Base-by-base conservation (phyloP, 2,113 vertebrate species). In the Petaurus breviceps region DNA sequence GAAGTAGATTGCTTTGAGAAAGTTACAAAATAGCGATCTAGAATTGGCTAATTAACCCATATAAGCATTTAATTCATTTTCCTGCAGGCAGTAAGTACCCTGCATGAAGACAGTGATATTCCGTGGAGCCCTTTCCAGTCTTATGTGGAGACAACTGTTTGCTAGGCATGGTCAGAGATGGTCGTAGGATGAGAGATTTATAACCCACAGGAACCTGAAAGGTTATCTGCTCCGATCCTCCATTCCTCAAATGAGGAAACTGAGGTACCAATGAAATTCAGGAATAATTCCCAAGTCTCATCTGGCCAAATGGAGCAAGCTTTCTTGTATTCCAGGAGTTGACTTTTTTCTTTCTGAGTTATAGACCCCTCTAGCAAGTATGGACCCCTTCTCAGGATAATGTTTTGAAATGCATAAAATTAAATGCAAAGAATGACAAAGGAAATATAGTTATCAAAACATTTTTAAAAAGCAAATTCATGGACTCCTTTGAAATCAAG, bases 231-330 rank as follows among this genome's bases (percentile, higher is more conserved):
- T 47, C 26, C 47, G 22, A 93, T 53, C 43, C 91, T 46, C 53
- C 51, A 91, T 91, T 90, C 94, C 90, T n/a, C 2, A 96, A 93
- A 68, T 84, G 51, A 95, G 95, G 96, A 94, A n/a, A 94, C 8
- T 16, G 92, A 92, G 92, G n/a, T 89, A 91, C 46, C 61, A 54
- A 11, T 25, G 61, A 47, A 37, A 46, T 52, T 43, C 92, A 89
- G 43, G 37, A 92, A n/a, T 28, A 55, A 91, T 51, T 55, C 14
- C 46, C 77, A 94, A 23, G 6, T 84, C 10, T n/a, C 68, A 84
- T 84, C 37, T n/a, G 37, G 6, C 16, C 61, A 77, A n/a, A n/a
- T 77, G n/a, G 55, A 61, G 6, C 9, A 11, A 31, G 68, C 37
- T 43, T 84, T 84, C 19, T 43, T n/a, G 12, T 43, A 23, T 8